Evolutionary conservation across 2,113 vertebrate species (phyloP).

Genomic region (Cochlearius cochlearius): DNA sequence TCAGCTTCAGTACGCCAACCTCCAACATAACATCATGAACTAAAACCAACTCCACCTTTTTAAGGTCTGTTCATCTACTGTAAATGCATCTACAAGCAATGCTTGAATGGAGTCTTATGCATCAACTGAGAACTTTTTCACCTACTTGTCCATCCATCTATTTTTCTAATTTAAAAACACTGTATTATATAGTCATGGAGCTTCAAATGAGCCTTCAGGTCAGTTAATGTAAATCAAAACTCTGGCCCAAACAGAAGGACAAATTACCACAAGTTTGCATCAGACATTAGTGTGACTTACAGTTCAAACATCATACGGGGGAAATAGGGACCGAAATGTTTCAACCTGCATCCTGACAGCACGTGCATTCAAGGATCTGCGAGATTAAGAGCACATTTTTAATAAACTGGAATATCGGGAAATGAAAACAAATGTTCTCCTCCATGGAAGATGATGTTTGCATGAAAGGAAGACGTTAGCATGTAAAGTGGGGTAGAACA

Average conservation of each 20-base stretch:
- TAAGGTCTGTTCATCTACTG: neutral
- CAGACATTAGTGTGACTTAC: neutral
- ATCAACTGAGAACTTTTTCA: neutral
- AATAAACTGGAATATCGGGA: conserved; percentile 34
- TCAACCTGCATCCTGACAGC: neutral
- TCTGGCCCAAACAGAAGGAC: conserved; percentile 2
- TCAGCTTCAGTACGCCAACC: neutral
- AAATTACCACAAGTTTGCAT: neutral
- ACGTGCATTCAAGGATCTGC: neutral
- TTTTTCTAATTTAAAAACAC: neutral
- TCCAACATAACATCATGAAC: neutral
- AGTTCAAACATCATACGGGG: neutral
- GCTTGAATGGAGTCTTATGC: neutral
- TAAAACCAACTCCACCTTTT: neutral
- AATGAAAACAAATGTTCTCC: conserved; percentile 44
- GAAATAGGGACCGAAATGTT: neutral
- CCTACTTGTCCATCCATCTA: neutral
- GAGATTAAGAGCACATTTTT: conserved; percentile 20
- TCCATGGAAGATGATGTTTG: neutral
- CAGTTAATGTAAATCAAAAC: neutral
- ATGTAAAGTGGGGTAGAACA: neutral
- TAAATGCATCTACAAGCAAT: neutral
- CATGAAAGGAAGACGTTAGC: conserved; percentile 16
- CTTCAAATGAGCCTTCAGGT: neutral
- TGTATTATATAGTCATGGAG: neutral